Conservation (phyloP, 2,113 vertebrate species). For the Callospermophilus lateralis region DNA sequence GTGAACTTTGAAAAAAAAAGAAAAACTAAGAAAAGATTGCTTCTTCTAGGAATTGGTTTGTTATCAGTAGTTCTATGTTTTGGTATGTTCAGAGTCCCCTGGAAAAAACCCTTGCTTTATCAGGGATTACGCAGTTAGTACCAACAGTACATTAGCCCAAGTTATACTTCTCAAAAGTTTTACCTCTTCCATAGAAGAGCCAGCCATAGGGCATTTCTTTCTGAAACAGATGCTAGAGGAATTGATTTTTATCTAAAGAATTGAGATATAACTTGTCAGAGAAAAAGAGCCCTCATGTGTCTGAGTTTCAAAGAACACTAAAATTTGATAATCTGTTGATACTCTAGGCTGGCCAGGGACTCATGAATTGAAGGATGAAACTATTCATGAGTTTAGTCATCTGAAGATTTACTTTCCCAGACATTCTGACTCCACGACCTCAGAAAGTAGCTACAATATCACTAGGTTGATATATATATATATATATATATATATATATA, state of each 20-base stretch:
- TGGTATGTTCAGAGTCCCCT: neutral
- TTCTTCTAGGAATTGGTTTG: neutral
- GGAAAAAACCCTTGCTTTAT: constrained; percentile 11
- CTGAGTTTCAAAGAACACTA: constrained; percentile 26
- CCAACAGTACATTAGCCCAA: neutral
- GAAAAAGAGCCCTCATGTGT: constrained; percentile 28
- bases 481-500: no score
- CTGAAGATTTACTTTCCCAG: neutral
- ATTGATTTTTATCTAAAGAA: constrained; percentile 28
- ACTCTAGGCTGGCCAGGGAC: neutral
- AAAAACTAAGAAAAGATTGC: constrained; percentile 29
- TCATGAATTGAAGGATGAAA: constrained; percentile 42
- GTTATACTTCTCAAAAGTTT: constrained; percentile 27
- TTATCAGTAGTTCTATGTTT: constrained; percentile 25
- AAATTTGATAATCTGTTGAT: neutral
- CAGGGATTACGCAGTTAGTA: neutral
- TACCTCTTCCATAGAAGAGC: neutral
- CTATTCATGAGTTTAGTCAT: neutral
- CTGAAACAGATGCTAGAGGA: constrained; percentile 27
- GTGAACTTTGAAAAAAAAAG: constrained; percentile 6
- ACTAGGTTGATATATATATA: neutral
- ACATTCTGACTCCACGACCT: neutral
- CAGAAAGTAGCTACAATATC: neutral
- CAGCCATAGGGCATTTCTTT: neutral
- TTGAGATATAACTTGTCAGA: neutral